Evolutionary conservation across 1,140 invertebrate genomes (phyloP).

Genomic region (Zaprionus tsacasi): DNA sequence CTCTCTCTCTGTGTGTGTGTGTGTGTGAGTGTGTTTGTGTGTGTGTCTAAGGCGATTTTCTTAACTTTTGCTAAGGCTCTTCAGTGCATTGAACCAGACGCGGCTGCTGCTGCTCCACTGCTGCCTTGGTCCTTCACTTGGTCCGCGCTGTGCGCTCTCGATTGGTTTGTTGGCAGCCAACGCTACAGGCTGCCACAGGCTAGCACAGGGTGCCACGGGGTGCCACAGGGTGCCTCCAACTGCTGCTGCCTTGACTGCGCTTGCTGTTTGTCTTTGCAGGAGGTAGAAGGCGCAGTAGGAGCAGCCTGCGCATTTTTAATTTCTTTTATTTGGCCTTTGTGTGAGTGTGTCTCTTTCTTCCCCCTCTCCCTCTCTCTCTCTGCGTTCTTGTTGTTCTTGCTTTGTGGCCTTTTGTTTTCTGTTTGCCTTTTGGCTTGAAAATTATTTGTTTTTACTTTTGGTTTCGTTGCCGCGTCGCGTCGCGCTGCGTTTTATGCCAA

Average conservation of each 20-base stretch:
- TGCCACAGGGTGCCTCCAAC: constrained; percentile 16
- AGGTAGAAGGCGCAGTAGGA: not conserved
- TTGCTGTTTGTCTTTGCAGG: constrained; percentile 46
- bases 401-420: constrained; percentile 33
- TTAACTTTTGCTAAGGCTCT: constrained; percentile 63
- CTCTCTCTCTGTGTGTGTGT: constrained; percentile 35
- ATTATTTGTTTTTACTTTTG: constrained; percentile 74
- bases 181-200: constrained; percentile 30
- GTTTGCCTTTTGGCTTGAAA: constrained; percentile 56
- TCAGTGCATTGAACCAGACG: constrained; percentile 69
- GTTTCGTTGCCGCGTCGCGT: constrained; percentile 41
- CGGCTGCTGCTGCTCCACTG: not conserved
- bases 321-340: constrained; percentile 70
- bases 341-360: not conserved
- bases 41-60: constrained; percentile 69
- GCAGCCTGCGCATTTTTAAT: constrained; percentile 60
- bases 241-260: constrained; percentile 26
- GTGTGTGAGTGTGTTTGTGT: constrained; percentile 33
- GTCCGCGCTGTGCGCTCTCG: constrained; percentile 31
- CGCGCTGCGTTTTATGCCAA: constrained; percentile 17
- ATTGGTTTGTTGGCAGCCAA: constrained; percentile 70
- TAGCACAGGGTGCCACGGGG: constrained; percentile 20
- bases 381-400: not conserved
- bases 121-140: constrained; percentile 11
- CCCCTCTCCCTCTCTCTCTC: not conserved